phyloP scores from a whole-genome alignment of 2,888 invertebrate genomes.

The Melanchra persicariae region DNA sequence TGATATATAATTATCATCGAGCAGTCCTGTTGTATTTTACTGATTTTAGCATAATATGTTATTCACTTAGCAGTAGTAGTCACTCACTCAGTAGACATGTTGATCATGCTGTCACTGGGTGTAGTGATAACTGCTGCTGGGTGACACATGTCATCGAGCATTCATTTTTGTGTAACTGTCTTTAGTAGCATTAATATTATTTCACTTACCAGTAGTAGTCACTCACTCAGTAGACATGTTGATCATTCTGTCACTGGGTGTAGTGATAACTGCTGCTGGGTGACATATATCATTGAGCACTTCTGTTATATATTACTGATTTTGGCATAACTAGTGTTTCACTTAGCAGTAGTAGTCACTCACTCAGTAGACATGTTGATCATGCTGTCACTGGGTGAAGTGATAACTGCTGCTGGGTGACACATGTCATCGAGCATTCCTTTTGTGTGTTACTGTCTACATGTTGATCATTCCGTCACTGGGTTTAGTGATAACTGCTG shows the following conservation, averaged over 20 bases:
- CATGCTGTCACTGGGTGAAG: no score
- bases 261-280: neutral
- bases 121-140: neutral
- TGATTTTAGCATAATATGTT: fast-evolving
- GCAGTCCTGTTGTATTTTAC: neutral
- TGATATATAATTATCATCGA: neutral
- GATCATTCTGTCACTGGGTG: neutral
- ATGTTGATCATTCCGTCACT: neutral
- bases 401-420: neutral
- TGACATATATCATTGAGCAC: conserved; percentile 5
- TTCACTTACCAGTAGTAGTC: neutral
- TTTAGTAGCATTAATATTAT: neutral
- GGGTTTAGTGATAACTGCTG: no score
- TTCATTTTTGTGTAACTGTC: no score
- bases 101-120: neutral
- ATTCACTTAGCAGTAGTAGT: conserved; percentile 4
- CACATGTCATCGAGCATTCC: neutral
- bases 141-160: no score
- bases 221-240: neutral
- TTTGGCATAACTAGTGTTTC: neutral
- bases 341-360: no score
- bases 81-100: conserved; percentile 39
- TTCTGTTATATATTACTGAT: no score
- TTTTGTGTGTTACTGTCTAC: neutral
- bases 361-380: no score